phyloP scores from a whole-genome alignment of 2,797 vertebrate species.

The Synanceia verrucosa region DNA sequence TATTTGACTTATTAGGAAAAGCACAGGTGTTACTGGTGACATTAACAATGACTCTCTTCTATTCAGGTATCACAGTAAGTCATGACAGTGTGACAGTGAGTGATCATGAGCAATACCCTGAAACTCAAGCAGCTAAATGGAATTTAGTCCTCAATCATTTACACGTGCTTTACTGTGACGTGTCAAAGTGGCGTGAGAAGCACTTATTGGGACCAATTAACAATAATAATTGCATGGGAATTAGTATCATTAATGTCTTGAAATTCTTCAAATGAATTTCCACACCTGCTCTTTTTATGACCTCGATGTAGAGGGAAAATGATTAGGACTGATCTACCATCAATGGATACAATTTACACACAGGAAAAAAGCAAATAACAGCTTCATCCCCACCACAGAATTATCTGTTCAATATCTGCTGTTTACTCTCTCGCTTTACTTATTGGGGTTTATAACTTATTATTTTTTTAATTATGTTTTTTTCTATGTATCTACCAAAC shows the following conservation, averaged over 20 bases:
- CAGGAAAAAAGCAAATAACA: too few relatives aligned
- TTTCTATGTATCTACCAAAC: too few relatives aligned
- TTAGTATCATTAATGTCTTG: neutral
- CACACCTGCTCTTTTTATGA: neutral
- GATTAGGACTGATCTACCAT: too few relatives aligned
- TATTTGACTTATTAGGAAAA: neutral
- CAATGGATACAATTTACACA: too few relatives aligned
- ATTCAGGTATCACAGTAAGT: neutral
- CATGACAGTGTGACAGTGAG: neutral
- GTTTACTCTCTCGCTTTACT: too few relatives aligned
- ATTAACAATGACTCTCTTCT: neutral
- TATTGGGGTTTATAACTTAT: too few relatives aligned
- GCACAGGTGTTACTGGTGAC: neutral
- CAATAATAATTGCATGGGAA: neutral
- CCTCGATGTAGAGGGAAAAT: too few relatives aligned
- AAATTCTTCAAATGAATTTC: neutral
- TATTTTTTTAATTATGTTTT: too few relatives aligned
- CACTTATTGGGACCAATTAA: neutral
- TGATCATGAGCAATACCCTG: neutral
- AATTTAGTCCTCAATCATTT: neutral
- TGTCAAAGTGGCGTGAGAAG: neutral
- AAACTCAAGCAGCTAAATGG: neutral
- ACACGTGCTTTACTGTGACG: neutral
- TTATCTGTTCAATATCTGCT: too few relatives aligned
- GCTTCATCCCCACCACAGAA: too few relatives aligned